Conservation (phyloP, 2,888 invertebrate species). For the Machimus rusticus region DNA sequence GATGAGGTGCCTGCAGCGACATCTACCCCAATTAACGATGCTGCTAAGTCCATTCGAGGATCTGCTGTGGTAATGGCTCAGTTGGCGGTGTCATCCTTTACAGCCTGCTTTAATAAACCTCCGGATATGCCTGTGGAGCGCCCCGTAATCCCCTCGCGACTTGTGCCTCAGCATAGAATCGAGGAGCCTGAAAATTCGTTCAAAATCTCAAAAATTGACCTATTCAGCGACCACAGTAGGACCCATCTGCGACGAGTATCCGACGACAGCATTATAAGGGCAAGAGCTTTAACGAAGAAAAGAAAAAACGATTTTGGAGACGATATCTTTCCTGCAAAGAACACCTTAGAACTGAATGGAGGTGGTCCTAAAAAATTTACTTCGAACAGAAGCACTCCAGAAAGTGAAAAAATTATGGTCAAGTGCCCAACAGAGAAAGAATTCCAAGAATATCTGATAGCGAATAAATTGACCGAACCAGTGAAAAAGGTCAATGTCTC, state of each 20-base stretch:
- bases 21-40: not conserved
- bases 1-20: not conserved
- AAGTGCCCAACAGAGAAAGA: slow-evolving; percentile 51
- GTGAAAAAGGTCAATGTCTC: slow-evolving; percentile 49
- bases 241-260: slow-evolving; percentile 33
- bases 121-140: slow-evolving; percentile 60
- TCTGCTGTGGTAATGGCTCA: slow-evolving; percentile 53
- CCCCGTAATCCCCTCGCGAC: slow-evolving; percentile 58
- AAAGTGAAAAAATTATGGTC: slow-evolving; percentile 41
- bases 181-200: not conserved
- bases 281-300: slow-evolving; percentile 35
- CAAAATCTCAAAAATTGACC: not conserved
- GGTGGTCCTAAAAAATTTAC: not conserved
- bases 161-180: slow-evolving; percentile 39
- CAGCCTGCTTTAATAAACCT: slow-evolving; percentile 57
- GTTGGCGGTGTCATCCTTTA: slow-evolving; percentile 54
- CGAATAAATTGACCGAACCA: slow-evolving; percentile 49
- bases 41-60: slow-evolving; percentile 49
- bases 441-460: slow-evolving; percentile 50
- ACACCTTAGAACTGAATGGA: not conserved
- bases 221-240: not conserved
- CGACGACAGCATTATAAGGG: slow-evolving; percentile 39
- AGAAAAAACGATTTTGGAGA: slow-evolving; percentile 31
- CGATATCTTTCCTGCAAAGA: not conserved
- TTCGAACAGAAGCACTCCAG: not conserved